phyloP scores from a whole-genome alignment of 2,888 invertebrate genomes.

The Thymelicus acteon region DNA sequence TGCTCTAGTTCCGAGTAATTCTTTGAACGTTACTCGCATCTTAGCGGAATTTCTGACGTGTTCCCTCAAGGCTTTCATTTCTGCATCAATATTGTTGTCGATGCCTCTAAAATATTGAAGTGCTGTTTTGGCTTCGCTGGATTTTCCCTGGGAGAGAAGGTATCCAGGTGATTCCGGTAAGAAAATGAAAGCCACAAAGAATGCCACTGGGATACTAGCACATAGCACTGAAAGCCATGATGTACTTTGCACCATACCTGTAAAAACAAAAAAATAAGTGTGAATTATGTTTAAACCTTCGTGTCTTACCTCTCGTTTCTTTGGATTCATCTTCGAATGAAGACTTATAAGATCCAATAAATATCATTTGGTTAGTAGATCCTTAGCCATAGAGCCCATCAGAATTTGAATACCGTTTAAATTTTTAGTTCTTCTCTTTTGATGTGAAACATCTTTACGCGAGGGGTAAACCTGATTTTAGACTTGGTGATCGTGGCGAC shows the following conservation, averaged over 20 bases:
- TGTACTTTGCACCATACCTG: constrained; percentile 73
- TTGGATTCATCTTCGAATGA: too few relatives aligned
- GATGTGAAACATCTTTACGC: too few relatives aligned
- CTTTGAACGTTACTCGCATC: constrained; percentile 74
- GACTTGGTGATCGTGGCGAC: too few relatives aligned
- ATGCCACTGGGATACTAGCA: constrained; percentile 71
- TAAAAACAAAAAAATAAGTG: constrained; percentile 43
- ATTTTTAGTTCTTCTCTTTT: too few relatives aligned
- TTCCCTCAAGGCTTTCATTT: constrained; percentile 79
- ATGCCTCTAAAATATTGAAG: constrained; percentile 86
- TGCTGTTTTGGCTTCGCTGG: constrained; percentile 84
- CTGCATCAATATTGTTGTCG: constrained; percentile 83
- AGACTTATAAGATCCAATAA: too few relatives aligned
- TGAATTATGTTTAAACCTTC: background rate
- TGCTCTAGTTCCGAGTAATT: constrained; percentile 70
- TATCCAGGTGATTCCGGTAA: constrained; percentile 90
- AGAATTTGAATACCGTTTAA: too few relatives aligned
- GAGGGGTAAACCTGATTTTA: too few relatives aligned
- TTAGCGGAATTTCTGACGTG: constrained; percentile 71
- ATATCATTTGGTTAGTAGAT: too few relatives aligned
- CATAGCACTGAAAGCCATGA: constrained; percentile 73
- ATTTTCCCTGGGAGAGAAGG: constrained; percentile 82
- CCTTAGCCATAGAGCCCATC: too few relatives aligned
- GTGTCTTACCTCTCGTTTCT: background rate
- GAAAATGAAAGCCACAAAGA: constrained; percentile 82